Conservation (phyloP, 2,888 invertebrate species). For the Cenopis cana region DNA sequence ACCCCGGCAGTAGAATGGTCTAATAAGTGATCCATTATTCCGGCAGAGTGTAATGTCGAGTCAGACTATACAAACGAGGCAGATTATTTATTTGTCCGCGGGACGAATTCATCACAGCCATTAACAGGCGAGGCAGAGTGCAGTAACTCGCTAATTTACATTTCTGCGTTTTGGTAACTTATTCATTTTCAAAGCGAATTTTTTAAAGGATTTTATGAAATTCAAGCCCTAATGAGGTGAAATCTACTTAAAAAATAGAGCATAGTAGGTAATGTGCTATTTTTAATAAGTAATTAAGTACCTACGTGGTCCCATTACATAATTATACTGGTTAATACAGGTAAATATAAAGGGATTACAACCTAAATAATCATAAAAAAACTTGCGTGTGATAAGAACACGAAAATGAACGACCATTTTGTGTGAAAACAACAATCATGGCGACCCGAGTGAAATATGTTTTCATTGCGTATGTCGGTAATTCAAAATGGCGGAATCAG, state of each 20-base stretch:
- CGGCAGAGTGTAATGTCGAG: neutral
- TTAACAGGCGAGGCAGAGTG: conserved; percentile 5
- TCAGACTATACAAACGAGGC: conserved; percentile 16
- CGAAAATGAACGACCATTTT: conserved; percentile 13
- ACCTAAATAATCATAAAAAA: neutral
- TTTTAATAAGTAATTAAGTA: no score
- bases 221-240: no score
- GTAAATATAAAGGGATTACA: neutral
- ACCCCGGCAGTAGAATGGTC: neutral
- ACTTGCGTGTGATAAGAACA: conserved; percentile 7
- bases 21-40: neutral
- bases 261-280: no score
- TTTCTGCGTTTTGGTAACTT: neutral
- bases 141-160: conserved; percentile 14
- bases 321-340: no score
- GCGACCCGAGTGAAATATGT: conserved; percentile 19
- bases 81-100: conserved; percentile 10
- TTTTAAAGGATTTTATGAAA: no score
- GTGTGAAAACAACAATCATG: conserved; percentile 39
- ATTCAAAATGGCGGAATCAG: neutral
- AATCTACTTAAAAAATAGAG: no score
- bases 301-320: no score
- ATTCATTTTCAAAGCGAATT: neutral
- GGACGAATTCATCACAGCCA: conserved; percentile 12
- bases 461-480: conserved; percentile 7